Conservation (phyloP, 35 echinoderm and acorn worm genomes). For the Apostichopus californicus region DNA sequence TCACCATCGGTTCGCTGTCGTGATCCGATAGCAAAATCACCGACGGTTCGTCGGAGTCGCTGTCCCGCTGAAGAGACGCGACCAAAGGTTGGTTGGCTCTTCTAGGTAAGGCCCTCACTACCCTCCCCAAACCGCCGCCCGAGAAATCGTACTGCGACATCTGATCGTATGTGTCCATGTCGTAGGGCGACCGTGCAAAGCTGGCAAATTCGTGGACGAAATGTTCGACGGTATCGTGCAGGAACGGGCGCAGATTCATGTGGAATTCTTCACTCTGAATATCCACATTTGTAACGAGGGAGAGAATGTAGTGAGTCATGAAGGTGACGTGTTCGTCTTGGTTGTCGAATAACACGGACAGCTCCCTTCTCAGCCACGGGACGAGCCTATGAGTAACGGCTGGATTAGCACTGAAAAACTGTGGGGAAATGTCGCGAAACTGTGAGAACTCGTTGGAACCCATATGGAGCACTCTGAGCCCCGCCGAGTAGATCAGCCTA, state of each 20-base stretch:
- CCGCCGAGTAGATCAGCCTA: conserved; percentile 79
- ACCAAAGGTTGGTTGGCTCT: conserved; percentile 28
- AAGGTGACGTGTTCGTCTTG: conserved; percentile 84
- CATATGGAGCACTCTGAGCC: conserved; percentile 65
- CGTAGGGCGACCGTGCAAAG: conserved; percentile 88
- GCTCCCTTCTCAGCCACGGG: conserved; percentile 85
- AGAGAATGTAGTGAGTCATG: conserved; percentile 92
- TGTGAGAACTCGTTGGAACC: conserved; percentile 66
- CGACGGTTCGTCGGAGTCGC: conserved; percentile 46
- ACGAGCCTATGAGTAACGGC: conserved; percentile 86
- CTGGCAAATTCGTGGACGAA: conserved; percentile 92
- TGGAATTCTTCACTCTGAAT: conserved; percentile 93
- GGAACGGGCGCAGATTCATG: conserved; percentile 82
- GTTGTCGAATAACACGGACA: conserved; percentile 77
- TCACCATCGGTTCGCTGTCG: conserved; percentile 50
- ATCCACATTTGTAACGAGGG: conserved; percentile 83
- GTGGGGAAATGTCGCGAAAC: conserved; percentile 79
- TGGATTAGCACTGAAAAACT: conserved; percentile 82
- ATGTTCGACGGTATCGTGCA: conserved; percentile 85
- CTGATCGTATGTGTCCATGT: conserved; percentile 87
- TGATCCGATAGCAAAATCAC: conserved; percentile 59
- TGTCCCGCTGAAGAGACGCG: conserved; percentile 15
- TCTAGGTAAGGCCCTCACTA: not conserved
- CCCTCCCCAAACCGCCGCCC: not conserved
- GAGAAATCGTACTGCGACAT: conserved; percentile 82